Evolutionary conservation across 64 coral and sea anemone genomes (phyloP), one percentile per base, ranked within the genome.

Genomic region (Cladopsammia gracilis): DNA sequence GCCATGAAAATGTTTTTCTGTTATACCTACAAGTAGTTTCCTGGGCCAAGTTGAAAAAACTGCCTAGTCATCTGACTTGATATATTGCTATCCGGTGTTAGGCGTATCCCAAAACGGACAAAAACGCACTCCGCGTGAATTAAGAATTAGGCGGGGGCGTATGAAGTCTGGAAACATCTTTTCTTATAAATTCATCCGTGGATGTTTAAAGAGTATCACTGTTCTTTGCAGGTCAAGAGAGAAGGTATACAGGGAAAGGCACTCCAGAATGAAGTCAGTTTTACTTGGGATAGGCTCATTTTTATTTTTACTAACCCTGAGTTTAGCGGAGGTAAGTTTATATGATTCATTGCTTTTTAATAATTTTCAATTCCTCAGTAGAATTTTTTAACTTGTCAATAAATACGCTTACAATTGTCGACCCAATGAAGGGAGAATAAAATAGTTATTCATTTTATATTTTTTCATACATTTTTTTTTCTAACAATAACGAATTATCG

Each of bases 31-130:
- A 56, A 5, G n/a, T 42, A 4, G 26, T 46, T 18, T 20, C 6
- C 4, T 6, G 44, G 77, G 77, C 26, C 77, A 80, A 80, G 53
- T 80, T 60, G 22, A 80, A 19, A 25, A 34, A 25, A 70, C 3
- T 8, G 23, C 10, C 8, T 26, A 9, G 6, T 18, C 2, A 23
- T 12, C 10, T 70, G n/a, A 24, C 20, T 50, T 80, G 53, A 80
- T 80, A 80, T 34, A 80, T 56, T 57, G 25, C 56, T 15, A 80
- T 79, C 75, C 75, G 75, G 75, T 18, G 4, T 80, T 59, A 26
- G 43, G 24, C 24, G 18, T 25, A 11, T 8, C 1, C 51, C 26
- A 48, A 49, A 34, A n/a, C 45, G 7, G 72, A 16, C 47, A 12
- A 75, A 75, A 50, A 75, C 44, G 47, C 45, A 48, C 42, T 48